Percentiles rank a stretch among this genome's conserved stretches.
Evolutionary conservation across 1,140 invertebrate species (phyloP).

Genomic region (Galendromus occidentalis): DNA sequence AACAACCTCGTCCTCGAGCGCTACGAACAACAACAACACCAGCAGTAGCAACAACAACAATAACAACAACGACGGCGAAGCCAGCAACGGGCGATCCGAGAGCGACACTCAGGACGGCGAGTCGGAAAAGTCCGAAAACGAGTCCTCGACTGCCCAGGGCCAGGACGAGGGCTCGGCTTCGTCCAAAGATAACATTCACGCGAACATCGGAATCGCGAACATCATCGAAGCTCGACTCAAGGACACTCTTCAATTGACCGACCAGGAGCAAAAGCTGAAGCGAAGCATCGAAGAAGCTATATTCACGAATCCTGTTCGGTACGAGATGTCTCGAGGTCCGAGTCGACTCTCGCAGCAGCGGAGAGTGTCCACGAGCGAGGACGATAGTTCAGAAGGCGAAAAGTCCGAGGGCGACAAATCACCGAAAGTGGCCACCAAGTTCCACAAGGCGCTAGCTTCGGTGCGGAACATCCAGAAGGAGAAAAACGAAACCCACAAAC

Average conservation of each 20-base stretch:
- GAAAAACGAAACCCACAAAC: not conserved
- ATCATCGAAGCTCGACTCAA: slow-evolving; percentile 9
- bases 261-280: not conserved
- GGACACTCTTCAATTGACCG: not conserved
- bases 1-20: not conserved
- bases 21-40: slow-evolving; percentile 7
- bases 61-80: not conserved
- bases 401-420: not conserved
- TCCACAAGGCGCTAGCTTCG: not conserved
- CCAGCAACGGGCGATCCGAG: not conserved
- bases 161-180: not conserved
- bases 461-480: not conserved
- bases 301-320: slow-evolving; percentile 7
- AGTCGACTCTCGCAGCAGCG: not conserved
- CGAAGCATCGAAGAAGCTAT: slow-evolving; percentile 3
- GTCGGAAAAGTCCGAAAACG: not conserved
- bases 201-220: not conserved
- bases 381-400: not conserved
- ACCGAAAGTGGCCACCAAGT: not conserved
- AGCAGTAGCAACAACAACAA: not conserved
- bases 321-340: not conserved
- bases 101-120: not conserved
- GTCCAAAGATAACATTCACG: not conserved
- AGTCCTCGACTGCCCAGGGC: not conserved
- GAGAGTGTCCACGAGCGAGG: not conserved